Evolutionary conservation across 1,140 invertebrate species (phyloP).

Genomic region (Diachasmimorpha longicaudata): DNA sequence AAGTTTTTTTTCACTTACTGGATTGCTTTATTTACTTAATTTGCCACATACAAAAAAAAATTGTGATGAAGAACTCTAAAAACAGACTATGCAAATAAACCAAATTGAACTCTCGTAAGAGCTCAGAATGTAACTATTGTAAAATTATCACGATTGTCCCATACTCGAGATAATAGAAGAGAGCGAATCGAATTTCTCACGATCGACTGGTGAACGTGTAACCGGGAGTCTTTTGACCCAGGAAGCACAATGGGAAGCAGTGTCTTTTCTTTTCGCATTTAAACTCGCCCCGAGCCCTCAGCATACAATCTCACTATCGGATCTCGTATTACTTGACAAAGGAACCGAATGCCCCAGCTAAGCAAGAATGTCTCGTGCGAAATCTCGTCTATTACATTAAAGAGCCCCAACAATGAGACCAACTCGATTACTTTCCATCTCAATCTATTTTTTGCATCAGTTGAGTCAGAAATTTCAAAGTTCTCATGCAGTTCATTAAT

Average conservation of each 20-base stretch:
- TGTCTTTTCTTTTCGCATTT: slow-evolving; percentile 10
- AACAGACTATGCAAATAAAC: not conserved
- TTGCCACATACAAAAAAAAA: too few relatives aligned
- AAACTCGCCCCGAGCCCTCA: slow-evolving; percentile 7
- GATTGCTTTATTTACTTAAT: too few relatives aligned
- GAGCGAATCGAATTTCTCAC: slow-evolving; percentile 28
- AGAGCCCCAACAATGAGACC: not conserved
- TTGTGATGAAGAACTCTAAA: not conserved
- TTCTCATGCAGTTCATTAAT: too few relatives aligned
- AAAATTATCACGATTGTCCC: slow-evolving; percentile 23
- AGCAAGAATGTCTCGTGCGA: not conserved
- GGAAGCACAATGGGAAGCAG: slow-evolving; percentile 25
- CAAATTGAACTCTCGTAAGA: not conserved
- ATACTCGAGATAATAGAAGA: not conserved
- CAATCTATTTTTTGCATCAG: not conserved
- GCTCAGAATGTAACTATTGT: not conserved
- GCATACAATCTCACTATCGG: slow-evolving; percentile 18
- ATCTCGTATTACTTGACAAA: slow-evolving; percentile 21
- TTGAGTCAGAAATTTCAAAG: not conserved
- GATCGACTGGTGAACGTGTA: slow-evolving; percentile 21
- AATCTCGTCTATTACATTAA: not conserved
- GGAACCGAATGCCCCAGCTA: not conserved
- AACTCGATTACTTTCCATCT: not conserved
- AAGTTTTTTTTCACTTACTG: too few relatives aligned
- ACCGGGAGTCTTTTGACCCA: slow-evolving; percentile 23